Percentiles rank a stretch among this genome's conserved stretches.
phyloP scores from a whole-genome alignment of 1,140 invertebrate genomes.

The Caerostris darwini region DNA sequence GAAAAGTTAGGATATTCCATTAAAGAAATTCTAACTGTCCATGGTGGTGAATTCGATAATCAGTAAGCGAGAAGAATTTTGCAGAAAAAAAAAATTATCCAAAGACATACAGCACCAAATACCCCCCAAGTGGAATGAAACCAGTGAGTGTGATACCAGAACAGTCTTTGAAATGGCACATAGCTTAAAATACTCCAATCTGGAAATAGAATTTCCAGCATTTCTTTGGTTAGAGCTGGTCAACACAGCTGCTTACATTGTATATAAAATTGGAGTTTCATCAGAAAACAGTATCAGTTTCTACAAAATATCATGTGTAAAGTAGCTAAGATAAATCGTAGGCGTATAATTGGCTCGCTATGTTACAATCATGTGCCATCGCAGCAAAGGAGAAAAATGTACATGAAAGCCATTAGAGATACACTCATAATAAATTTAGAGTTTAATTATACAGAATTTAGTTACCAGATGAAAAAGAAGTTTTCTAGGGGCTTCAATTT shows the following conservation, averaged over 20 bases:
- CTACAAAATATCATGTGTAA: conserved; percentile 6
- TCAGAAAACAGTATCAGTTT: not conserved
- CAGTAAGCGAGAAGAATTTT: conserved; percentile 3
- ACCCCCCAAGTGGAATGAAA: conserved; percentile 70
- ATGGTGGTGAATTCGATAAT: conserved; percentile 67
- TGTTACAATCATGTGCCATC: conserved; percentile 53
- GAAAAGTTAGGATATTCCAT: conserved; percentile 6
- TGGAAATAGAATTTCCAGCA: not conserved
- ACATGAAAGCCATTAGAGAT: conserved; percentile 57
- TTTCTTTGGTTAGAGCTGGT: not conserved
- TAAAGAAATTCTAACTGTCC: conserved; percentile 63
- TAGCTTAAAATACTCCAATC: conserved; percentile 48
- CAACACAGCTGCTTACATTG: not conserved
- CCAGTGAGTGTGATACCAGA: not conserved
- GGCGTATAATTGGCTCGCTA: conserved; percentile 52
- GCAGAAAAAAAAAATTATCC: not conserved
- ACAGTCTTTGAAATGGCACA: conserved; percentile 64
- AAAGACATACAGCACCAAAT: conserved; percentile 66
- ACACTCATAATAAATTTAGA: conserved; percentile 43
- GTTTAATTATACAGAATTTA: conserved; percentile 58
- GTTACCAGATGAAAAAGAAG: no score
- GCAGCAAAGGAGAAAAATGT: conserved; percentile 61
- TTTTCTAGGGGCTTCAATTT: conserved; percentile 12
- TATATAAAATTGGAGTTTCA: conserved; percentile 47
- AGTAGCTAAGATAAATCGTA: conserved; percentile 17